Evolutionary conservation across 2,888 invertebrate genomes (phyloP).

Genomic region (Micropterix aruncella): DNA sequence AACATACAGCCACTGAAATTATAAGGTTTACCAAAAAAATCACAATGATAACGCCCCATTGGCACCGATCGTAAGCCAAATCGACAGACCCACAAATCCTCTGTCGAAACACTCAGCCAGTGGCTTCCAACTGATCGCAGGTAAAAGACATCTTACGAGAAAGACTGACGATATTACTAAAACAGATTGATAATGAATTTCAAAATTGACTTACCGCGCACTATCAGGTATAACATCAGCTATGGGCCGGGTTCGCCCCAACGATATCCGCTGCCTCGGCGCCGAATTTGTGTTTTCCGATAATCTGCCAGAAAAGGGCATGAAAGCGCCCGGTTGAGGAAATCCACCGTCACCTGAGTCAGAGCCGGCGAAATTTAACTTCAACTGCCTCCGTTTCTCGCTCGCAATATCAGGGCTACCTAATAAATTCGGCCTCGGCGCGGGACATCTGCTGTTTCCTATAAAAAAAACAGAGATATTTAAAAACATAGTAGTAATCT

Average conservation of each 20-base stretch:
- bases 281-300: not conserved
- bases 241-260: slow-evolving; percentile 19
- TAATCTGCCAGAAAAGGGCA: not conserved
- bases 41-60: too few relatives aligned
- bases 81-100: too few relatives aligned
- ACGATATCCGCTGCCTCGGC: not conserved
- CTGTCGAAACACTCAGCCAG: too few relatives aligned
- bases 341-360: not conserved
- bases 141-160: too few relatives aligned
- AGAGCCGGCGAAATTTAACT: not conserved
- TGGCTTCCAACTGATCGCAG: too few relatives aligned
- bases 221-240: slow-evolving; percentile 35
- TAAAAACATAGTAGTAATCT: too few relatives aligned
- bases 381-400: not conserved
- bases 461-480: too few relatives aligned
- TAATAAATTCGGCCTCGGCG: not conserved
- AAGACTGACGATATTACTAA: too few relatives aligned
- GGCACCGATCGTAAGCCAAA: too few relatives aligned
- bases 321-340: not conserved
- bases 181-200: too few relatives aligned
- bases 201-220: slow-evolving; percentile 28
- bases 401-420: not conserved
- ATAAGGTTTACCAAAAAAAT: too few relatives aligned
- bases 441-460: not conserved
- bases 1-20: too few relatives aligned